Conservation (phyloP, 2,113 vertebrate genomes). For the Zosterops japonicus region DNA sequence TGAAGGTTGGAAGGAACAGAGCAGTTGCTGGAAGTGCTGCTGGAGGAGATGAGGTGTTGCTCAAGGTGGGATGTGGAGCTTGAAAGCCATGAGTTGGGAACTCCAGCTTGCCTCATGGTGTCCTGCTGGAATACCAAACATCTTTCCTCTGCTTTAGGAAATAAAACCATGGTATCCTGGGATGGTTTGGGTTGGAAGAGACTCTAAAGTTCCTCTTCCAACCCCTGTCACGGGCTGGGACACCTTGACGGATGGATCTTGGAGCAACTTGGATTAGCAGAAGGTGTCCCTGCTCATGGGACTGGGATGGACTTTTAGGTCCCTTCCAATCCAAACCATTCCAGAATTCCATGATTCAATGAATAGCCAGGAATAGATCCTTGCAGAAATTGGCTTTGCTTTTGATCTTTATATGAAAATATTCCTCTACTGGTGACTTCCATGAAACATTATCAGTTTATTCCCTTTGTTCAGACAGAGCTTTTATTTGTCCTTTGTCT, state of each 20-base stretch:
- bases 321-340: neutral
- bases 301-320: neutral
- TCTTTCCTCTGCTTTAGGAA: neutral
- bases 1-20: neutral
- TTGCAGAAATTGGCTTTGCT: neutral
- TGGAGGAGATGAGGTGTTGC: neutral
- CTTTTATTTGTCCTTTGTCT: neutral
- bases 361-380: neutral
- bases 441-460: neutral
- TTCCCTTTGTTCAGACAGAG: neutral
- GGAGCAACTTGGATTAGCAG: neutral
- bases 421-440: neutral
- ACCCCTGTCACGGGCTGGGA: fast-evolving
- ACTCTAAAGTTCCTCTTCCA: neutral
- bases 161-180: neutral
- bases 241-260: neutral
- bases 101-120: neutral
- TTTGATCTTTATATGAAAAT: neutral
- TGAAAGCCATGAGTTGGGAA: neutral
- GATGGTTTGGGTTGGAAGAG: neutral
- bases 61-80: neutral
- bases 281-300: neutral
- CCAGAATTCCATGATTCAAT: neutral
- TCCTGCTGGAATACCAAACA: neutral
- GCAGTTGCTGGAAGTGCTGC: neutral